Evolutionary conservation across 2,888 invertebrate species (phyloP).

Genomic region (Hybos culiciformis): DNA sequence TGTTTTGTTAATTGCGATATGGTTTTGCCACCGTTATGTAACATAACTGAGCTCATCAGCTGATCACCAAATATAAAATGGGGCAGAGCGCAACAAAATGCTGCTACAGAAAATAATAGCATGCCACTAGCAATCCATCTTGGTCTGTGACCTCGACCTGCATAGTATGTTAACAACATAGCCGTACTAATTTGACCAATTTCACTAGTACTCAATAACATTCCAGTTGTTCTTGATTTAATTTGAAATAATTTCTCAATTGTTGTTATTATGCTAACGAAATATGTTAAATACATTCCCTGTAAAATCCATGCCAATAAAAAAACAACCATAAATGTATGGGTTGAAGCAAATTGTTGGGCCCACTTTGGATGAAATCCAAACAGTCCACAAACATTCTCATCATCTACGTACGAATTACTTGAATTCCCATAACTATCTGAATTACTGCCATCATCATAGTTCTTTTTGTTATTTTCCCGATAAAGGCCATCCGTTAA

Average conservation of each 20-base stretch:
- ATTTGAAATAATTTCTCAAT: constrained; percentile 86
- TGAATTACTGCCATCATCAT: neutral
- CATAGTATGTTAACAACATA: constrained; percentile 73
- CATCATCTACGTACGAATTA: constrained; percentile 1
- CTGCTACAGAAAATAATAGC: constrained; percentile 73
- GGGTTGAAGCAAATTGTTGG: constrained; percentile 70
- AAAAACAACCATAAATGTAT: constrained; percentile 78
- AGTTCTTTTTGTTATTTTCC: constrained; percentile 15
- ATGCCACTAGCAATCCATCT: constrained; percentile 90
- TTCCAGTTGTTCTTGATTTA: constrained; percentile 80
- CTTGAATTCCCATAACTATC: neutral
- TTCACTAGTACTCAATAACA: constrained; percentile 80
- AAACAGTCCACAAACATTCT: constrained; percentile 55
- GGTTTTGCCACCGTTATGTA: constrained; percentile 15
- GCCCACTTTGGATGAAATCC: constrained; percentile 62
- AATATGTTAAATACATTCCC: constrained; percentile 90
- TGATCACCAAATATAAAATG: constrained; percentile 73
- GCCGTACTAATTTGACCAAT: constrained; percentile 88
- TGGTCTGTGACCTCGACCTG: constrained; percentile 82
- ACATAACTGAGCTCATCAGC: constrained; percentile 38
- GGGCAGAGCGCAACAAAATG: constrained; percentile 75
- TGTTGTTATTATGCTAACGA: constrained; percentile 85
- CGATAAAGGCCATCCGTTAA: constrained; percentile 33
- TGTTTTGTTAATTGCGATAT: neutral
- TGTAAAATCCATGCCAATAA: constrained; percentile 74